Evolutionary conservation across 2,797 vertebrate species (phyloP), one percentile per base, ranked within the genome.

Genomic region (Pogoniulus pusillus): DNA sequence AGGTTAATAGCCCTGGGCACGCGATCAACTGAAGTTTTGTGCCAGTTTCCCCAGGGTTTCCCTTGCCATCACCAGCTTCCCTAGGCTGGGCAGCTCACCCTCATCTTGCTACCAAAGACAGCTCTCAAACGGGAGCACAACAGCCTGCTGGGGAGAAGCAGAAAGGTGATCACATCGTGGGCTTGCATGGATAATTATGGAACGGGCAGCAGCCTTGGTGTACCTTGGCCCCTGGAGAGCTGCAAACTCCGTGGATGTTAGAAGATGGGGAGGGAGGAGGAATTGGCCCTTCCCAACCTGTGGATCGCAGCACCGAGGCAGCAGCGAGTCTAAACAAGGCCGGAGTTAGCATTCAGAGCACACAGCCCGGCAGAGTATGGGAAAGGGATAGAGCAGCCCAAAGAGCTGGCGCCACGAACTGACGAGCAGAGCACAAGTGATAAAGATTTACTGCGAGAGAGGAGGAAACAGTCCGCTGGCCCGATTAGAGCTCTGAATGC

Each of bases 381-480:
- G 96, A 96, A 97, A 96, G 93, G 91, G 82, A 96, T 64, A 53
- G 95, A 95, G 95, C 87, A 60, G 95, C 97, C 97, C 97, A 96
- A 94, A 97, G 97, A 96, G 95, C 97, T 97, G 97, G 98, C 97
- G 97, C 97, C 98, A 97, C 95, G 59, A 94, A 89, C 93, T 96
- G 96, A 97, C 93, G 96, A 96, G 97, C 97, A 95, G 96, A 94
- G 94, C 71, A 73, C 95, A 85, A 97, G 97, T 96, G 96, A 97
- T 96, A 95, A 97, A 98, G 97, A 98, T 98, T 98, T 98, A 98
- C 97, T 96, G 97, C 97, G 90, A 96, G 96, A 96, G 97, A 97
- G 97, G 96, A 97, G 96, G 95, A 97, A 96, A 94, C 95, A 95
- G 94, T 94, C 95, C 97, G 87, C 97, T 97, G 96, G 97, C 97